Evolutionary conservation across 35 echinoderm and acorn worm genomes (phyloP), one percentile per base, ranked within the genome.

Genomic region (Antedon bifida): DNA sequence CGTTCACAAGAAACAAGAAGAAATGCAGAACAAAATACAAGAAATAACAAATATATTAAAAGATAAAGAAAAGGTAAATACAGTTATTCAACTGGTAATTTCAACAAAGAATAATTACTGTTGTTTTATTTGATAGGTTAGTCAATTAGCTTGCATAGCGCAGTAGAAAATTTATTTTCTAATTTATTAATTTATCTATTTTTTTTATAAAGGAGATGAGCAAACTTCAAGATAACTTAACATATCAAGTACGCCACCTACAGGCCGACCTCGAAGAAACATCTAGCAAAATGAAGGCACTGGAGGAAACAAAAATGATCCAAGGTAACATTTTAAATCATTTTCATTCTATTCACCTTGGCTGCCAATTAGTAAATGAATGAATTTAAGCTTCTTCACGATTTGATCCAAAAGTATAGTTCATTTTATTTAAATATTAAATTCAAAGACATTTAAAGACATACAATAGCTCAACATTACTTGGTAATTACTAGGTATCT

Each of bases 201-300:
- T 77, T 16, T 33, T 16, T 32, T 39, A 17, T 80, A 30, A 10
- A 80, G 78, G 78, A 80, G 39, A 38, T 80, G 17, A 26, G 33
- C n/a, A 38, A 8, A n/a, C 35, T 80, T 5, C 33, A 80, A 3
- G 34, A 29, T 34, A 9, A 80, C 3, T 80, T 80, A 23, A 38
- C 34, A 34, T 21, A 9, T 36, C 78, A 80, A 80, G 34, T 80
- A 9, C 31, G 26, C n/a, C n/a, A 29, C 32, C 36, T 80, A 80
- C 34, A 80, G 31, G 78, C 78, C 7, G 78, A 80, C 26, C 36
- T 80, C 0, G 35, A 80, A 39, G 78, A 35, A 80, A 17, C 78
- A 8, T 38, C 3, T 17, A 36, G 33, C 34, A 80, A 80, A 17
- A 39, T 80, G 33, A 2, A 11, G 36, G 78, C 78, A 35, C 36